Evolutionary conservation across 2,113 vertebrate genomes (phyloP), one percentile per base, ranked within the genome.

Genomic region (Sebastes fasciatus): DNA sequence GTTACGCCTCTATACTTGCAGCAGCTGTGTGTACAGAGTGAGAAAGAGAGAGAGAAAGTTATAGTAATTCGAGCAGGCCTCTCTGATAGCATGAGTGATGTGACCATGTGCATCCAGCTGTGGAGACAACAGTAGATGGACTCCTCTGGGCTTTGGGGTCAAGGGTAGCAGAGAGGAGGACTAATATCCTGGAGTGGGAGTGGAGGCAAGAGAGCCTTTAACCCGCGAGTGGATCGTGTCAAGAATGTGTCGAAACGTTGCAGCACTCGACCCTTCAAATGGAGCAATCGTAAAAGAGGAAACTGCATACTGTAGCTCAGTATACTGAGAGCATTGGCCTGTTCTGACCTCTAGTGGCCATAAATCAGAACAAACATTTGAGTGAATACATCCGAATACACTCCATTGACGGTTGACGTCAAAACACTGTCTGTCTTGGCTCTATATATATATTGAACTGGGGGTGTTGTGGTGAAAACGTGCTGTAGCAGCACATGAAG

Each of bases 331-430:
- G 26, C 11, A 3, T 62, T 61, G 81, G 17, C 17, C 54, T 79
- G 4, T 23, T 12, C 77, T 92, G 91, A 83, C 93, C 83, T 88
- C 93, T 93, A 91, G 90, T 88, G 91, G 91, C 26, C 3, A 65
- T 19, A 34, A 74, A 11, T 40, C 6, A 11, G 55, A 79, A 69
- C 17, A 66, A 12, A n/a, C 1, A 3, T 51, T 46, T 34, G 0
- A 12, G 11, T 10, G 11, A 21, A 64, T 26, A 40, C 21, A 70
- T 16, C 5, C 43, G 5, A 49, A 34, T 1, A 19, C 14, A 17
- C 2, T 5, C 5, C 6, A 10, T 10, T n/a, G 5, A 26, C 14
- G 0, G 16, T 42, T 42, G 7, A 12, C 34, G 34, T 34, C 34
- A 34, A 34, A 34, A 34, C 34, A 34, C 23, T 19, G 1, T 7